phyloP scores from a whole-genome alignment of 1,140 invertebrate genomes.

The Dendroctonus valens region DNA sequence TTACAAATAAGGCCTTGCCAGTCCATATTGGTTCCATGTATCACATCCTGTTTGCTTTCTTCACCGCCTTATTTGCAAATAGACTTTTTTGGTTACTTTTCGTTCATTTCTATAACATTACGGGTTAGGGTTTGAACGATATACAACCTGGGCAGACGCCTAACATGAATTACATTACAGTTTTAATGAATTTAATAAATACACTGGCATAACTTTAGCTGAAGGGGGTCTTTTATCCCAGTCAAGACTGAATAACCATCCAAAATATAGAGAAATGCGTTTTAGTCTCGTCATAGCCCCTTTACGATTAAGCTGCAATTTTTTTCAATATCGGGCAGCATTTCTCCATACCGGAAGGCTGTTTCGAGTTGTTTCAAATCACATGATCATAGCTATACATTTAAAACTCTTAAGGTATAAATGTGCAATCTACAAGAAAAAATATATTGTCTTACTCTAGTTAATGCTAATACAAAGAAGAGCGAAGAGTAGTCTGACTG shows the following conservation, averaged over 20 bases:
- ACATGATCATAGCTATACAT: constrained; percentile 42
- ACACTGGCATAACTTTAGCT: constrained; percentile 25
- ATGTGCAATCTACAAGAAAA: constrained; percentile 43
- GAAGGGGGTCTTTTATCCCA: constrained; percentile 36
- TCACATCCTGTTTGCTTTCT: neutral
- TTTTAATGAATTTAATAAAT: constrained; percentile 20
- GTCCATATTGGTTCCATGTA: neutral
- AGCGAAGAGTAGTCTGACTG: constrained; percentile 35
- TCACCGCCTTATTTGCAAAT: constrained; percentile 4
- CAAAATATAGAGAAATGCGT: too few relatives aligned
- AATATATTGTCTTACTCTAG: constrained; percentile 35
- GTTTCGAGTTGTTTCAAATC: constrained; percentile 33
- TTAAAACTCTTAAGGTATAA: constrained; percentile 40
- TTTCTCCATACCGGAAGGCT: constrained; percentile 1
- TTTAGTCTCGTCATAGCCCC: too few relatives aligned
- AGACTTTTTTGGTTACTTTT: neutral
- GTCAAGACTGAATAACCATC: constrained; percentile 27
- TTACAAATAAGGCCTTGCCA: neutral
- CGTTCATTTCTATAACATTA: constrained; percentile 9
- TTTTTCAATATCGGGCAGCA: neutral
- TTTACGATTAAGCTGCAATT: too few relatives aligned
- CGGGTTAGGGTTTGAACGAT: neutral
- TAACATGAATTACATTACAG: constrained; percentile 2
- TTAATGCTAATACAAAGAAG: constrained; percentile 40
- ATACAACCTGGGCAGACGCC: constrained; percentile 8